Base-by-base conservation (phyloP, 2,888 invertebrate species). In the Lasioglossum calceatum region DNA sequence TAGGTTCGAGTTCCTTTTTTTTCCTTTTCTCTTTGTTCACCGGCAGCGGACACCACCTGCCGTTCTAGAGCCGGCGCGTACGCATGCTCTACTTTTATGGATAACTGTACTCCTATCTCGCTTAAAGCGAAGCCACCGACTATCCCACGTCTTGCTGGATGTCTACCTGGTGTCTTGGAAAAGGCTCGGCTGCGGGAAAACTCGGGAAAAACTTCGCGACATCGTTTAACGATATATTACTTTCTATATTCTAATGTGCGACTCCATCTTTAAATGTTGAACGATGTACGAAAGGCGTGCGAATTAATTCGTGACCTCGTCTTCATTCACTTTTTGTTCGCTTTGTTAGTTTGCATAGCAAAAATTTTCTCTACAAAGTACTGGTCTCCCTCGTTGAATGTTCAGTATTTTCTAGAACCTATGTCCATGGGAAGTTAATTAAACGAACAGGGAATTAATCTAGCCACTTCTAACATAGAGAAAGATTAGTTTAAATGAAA, bases 51-150 rank as follows among this genome's bases (percentile, higher is more conserved):
- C 88, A 88, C 92, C 92, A 93, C 92, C 93, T 92, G 92, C 91
- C 90, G 90, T 71, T 92, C 88, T 90, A 90, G 89, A 89, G 88
- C 87, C 86, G 84, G 81, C 88, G 81, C 88, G 88, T 91, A 90
- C 88, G 90, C 91, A 91, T 90, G 92, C 90, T 94, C 92, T 90
- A 93, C 93, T 93, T 93, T 93, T 92, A 91, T 89, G 89, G 87
- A 89, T 92, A 93, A 92, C 92, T 91, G 90, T 92, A 92, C 91
- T 91, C 83, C 89, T 89, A 92, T 93, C 91, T 91, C 85, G 87
- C 90, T 90, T 83, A 80, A 86, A 91, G 92, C 86, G 79, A 90
- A 89, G 79, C 79, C 85, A 82, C 84, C 77, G 81, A 27, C 27
- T 27, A 81, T 91, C 82, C 84, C 86, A 78, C 85, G 82, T 86